Conservation (phyloP, 2,797 vertebrate genomes). For the Trematomus bernacchii region DNA sequence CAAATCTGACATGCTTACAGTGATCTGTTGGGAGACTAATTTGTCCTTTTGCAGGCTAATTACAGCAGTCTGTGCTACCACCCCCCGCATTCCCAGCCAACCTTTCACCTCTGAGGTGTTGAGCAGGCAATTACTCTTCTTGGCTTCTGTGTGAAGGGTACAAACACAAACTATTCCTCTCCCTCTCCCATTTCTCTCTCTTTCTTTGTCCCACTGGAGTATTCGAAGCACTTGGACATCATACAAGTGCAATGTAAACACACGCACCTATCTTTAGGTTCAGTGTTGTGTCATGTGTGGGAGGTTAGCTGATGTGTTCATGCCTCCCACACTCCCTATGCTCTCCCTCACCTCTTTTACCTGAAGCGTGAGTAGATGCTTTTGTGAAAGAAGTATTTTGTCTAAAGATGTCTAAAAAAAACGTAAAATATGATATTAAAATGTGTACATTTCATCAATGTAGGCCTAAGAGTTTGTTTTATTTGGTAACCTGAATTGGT, state of each 20-base stretch:
- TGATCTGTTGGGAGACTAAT: slow-evolving; percentile 62
- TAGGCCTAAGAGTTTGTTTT: too few species aligned
- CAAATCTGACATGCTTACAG: slow-evolving; percentile 47
- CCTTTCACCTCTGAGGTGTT: slow-evolving; percentile 85
- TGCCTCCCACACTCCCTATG: slow-evolving; percentile 31
- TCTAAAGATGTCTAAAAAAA: too few species aligned
- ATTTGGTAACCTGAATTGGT: too few species aligned
- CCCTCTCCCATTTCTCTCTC: slow-evolving; percentile 35
- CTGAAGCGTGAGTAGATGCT: slow-evolving; percentile 30
- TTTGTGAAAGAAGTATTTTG: neutral
- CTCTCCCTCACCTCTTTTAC: slow-evolving; percentile 16
- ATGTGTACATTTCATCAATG: too few species aligned
- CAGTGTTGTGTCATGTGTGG: slow-evolving; percentile 39
- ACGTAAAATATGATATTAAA: too few species aligned
- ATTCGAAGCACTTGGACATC: slow-evolving; percentile 37
- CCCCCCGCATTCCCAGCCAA: slow-evolving; percentile 71
- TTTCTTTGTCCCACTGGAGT: slow-evolving; percentile 15
- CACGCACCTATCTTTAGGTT: slow-evolving; percentile 41
- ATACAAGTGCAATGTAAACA: slow-evolving; percentile 52
- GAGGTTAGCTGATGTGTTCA: slow-evolving; percentile 38
- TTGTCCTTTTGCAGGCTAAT: slow-evolving; percentile 77
- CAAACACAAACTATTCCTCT: slow-evolving; percentile 68
- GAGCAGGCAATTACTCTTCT: slow-evolving; percentile 85
- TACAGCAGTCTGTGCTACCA: slow-evolving; percentile 78
- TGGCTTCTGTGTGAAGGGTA: slow-evolving; percentile 80